Evolutionary conservation across 2,113 vertebrate genomes (phyloP).

Genomic region (Hystrix cristata): DNA sequence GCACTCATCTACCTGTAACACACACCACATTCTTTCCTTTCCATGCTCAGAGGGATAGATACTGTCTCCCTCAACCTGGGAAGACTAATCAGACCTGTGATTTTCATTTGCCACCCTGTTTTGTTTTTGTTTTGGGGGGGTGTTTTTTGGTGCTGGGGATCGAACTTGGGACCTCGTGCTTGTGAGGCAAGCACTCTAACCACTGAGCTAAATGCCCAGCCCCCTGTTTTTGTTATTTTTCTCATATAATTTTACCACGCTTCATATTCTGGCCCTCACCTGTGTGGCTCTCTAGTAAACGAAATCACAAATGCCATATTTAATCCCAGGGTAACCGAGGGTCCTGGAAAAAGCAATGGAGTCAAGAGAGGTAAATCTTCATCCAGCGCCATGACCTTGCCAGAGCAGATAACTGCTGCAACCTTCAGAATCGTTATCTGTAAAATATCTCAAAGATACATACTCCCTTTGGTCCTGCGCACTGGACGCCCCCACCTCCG

Average conservation of each 20-base stretch:
- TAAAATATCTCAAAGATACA: background rate
- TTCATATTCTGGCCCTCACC: background rate
- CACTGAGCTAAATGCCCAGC: too few relatives aligned
- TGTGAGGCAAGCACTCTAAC: too few relatives aligned
- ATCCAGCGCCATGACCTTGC: background rate
- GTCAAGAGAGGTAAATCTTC: background rate
- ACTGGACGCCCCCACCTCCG: background rate
- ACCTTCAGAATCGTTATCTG: background rate
- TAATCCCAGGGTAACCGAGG: background rate
- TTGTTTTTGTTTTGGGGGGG: background rate
- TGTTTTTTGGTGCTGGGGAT: too few relatives aligned
- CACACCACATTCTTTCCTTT: background rate
- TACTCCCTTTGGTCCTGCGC: background rate
- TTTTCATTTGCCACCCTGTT: background rate
- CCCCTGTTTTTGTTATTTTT: constrained; percentile 40
- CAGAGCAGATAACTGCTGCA: background rate
- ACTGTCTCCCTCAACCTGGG: background rate
- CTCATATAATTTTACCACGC: background rate
- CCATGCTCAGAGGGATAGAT: background rate
- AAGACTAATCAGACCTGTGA: background rate
- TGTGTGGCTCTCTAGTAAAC: background rate
- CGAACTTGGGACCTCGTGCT: too few relatives aligned
- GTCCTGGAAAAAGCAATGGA: background rate
- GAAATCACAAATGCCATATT: constrained; percentile 4
- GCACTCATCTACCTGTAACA: background rate